Evolutionary conservation across 1,140 invertebrate genomes (phyloP), one percentile per base, ranked within the genome.

Genomic region (Atta colombica): DNA sequence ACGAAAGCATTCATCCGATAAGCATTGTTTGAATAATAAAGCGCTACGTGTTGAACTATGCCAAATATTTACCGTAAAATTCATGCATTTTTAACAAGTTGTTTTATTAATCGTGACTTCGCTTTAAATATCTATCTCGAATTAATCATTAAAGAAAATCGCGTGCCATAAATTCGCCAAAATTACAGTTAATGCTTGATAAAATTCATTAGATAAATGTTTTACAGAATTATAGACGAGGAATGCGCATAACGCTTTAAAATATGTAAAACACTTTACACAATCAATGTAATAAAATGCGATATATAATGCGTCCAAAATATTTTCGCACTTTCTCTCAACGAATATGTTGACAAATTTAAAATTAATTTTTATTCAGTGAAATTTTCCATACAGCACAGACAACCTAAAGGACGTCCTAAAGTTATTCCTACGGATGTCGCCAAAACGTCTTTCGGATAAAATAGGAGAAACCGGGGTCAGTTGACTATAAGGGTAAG

Each of bases 1-100:
- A 39, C 49, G 31, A 6, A 51, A 25, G 31, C 21, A 35, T 66
- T 63, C 45, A 74, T 84, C 53, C 39, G 55, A 74, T 84, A 84
- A 84, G 51, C 69, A 74, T 51, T 74, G 69, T 61, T 74, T 84
- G 69, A 74, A 84, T 75, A 84, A 74, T 74, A 74, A 74, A 84
- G 39, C 69, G 69, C 55, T 55, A n/a, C 28, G 68, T 72, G 68
- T 61, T 82, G 58, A 84, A 49, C 58, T 28, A 49, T n/a, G 39
- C 21, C 55, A 74, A 84, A 84, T 84, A 84, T 84, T 84, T 84
- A 35, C 69, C 39, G 18, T 45, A 28, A 74, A 53, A 74, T 84
- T 80, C 63, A 68, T 80, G 63, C 63, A 68, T 80, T 61, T 84
- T 84, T 84, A 74, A 84, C 53, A 75, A 60, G 39, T 84, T 51